A percentile compares a stretch with the other conserved stretches of the same genome.
phyloP scores from a whole-genome alignment of 2,888 invertebrate genomes.

The Terebella lapidaria region DNA sequence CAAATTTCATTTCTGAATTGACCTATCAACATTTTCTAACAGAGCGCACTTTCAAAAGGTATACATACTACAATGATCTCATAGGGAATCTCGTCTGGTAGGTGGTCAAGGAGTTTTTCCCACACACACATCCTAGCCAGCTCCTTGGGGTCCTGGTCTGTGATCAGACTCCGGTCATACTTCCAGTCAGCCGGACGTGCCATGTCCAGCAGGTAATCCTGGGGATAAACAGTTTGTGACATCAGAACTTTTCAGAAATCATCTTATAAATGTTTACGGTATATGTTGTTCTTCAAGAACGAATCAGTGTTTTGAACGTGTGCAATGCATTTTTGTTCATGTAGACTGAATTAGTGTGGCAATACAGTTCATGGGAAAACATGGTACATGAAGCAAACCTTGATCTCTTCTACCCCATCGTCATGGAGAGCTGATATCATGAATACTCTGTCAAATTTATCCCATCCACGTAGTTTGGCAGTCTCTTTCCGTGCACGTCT shows the following conservation, averaged over 20 bases:
- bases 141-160: conserved; percentile 68
- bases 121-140: conserved; percentile 72
- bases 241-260: no score
- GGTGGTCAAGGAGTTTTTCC: conserved; percentile 76
- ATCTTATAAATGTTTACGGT: no score
- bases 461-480: conserved; percentile 56
- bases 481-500: background rate
- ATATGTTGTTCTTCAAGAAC: no score
- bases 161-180: conserved; percentile 65
- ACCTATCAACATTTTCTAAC: no score
- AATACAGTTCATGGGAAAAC: no score
- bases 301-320: no score
- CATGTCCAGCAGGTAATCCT: conserved; percentile 67
- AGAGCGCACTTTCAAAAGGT: background rate
- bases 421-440: conserved; percentile 82
- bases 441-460: conserved; percentile 81
- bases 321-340: no score
- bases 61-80: conserved; percentile 57
- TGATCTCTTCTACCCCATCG: conserved; percentile 69
- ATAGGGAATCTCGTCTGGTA: conserved; percentile 85
- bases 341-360: no score
- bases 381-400: conserved; percentile 56
- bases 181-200: conserved; percentile 68
- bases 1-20: no score
- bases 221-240: no score